Evolutionary conservation across 1,140 invertebrate species (phyloP).

Genomic region (Micrasema longulum): DNA sequence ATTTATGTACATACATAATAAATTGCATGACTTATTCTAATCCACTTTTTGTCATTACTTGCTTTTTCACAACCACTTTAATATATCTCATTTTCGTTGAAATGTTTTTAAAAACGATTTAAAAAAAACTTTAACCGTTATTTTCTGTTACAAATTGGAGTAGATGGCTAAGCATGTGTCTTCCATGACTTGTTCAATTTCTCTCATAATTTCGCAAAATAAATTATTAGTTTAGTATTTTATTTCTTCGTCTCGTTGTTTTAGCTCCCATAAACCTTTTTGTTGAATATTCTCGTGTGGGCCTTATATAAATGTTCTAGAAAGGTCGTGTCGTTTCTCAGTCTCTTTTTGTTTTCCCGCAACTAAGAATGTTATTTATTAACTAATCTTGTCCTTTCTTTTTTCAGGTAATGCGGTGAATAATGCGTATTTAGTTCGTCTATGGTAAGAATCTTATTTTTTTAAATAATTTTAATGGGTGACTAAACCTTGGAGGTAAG

Average conservation of each 20-base stretch:
- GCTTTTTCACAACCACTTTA: background rate
- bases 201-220: conserved; percentile 13
- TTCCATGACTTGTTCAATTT: background rate
- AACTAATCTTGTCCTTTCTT: conserved; percentile 20
- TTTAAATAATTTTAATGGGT: too few species aligned
- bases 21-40: too few species aligned
- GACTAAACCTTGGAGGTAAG: too few species aligned
- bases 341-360: too few species aligned
- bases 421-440: conserved; percentile 23
- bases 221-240: conserved; percentile 26
- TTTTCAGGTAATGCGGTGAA: conserved; percentile 37
- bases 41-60: too few species aligned
- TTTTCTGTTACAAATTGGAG: too few species aligned
- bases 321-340: conserved; percentile 12
- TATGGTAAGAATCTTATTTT: conserved; percentile 5
- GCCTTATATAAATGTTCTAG: conserved; percentile 11
- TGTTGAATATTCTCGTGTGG: background rate
- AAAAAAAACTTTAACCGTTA: too few species aligned
- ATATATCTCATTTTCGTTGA: background rate
- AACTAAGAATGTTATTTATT: too few species aligned
- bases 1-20: too few species aligned
- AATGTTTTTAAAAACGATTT: too few species aligned
- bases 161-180: background rate
- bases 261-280: conserved; percentile 17
- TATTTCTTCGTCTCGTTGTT: conserved; percentile 16